These are phyloP conservation scores for Miltochrista miniata DNA, from an alignment of 2,888 invertebrate species.

Conservation along the genomic window DNA sequence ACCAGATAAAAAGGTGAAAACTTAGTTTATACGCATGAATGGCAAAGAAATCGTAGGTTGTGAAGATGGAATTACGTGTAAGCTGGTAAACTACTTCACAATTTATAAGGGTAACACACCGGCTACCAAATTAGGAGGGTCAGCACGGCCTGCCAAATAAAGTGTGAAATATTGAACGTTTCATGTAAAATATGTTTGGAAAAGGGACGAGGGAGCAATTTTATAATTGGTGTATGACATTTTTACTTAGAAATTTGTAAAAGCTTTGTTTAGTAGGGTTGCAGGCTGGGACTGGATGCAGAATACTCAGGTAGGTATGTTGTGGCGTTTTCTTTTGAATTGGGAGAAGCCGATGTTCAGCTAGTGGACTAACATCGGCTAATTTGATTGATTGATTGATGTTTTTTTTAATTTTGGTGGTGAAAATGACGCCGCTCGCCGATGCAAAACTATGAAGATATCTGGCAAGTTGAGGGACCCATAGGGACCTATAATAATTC, in stretches of 20 bases:
- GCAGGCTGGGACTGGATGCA: no score
- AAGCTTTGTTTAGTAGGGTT: no score
- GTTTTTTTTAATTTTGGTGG: no score
- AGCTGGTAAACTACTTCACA: conserved; percentile 33
- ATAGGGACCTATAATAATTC: no score
- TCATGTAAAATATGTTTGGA: conserved; percentile 26
- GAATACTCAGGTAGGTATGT: no score
- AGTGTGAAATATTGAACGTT: conserved; percentile 35
- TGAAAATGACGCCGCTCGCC: no score
- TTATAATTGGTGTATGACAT: conserved; percentile 11
- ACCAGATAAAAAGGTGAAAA: conserved; percentile 24
- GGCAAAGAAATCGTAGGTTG: conserved; percentile 19
- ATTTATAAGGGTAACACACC: conserved; percentile 29
- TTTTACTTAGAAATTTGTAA: neutral
- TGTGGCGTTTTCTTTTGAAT: no score
- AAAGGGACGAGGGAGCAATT: conserved; percentile 14
- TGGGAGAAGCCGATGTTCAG: no score
- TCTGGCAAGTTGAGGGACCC: no score
- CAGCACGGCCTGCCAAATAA: conserved; percentile 30
- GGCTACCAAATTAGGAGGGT: conserved; percentile 38
- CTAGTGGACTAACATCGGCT: no score
- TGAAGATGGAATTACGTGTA: conserved; percentile 34
- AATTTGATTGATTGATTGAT: no score
- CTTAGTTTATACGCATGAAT: conserved; percentile 31
- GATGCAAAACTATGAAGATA: no score